phyloP scores from a whole-genome alignment of 1,140 invertebrate species.

The Lordiphosa collinella region DNA sequence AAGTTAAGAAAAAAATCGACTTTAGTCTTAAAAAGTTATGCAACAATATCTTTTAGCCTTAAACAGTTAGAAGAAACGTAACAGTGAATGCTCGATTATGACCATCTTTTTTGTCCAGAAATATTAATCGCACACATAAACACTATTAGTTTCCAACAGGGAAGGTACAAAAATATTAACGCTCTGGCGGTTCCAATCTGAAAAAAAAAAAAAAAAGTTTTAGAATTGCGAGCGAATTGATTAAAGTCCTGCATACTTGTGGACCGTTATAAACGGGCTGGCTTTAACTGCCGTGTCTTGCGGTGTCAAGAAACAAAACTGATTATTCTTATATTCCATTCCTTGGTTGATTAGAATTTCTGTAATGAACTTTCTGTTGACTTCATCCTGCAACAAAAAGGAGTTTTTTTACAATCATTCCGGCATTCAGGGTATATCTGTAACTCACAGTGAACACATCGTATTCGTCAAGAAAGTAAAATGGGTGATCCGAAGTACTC shows the following conservation, averaged over 20 bases:
- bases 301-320: conserved; percentile 89
- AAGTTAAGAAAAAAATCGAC: no score
- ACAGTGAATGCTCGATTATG: no score
- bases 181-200: conserved; percentile 51
- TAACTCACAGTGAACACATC: conserved; percentile 95
- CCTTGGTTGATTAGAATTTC: conserved; percentile 85
- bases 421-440: neutral
- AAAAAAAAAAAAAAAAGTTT: neutral
- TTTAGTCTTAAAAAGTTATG: no score
- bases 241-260: conserved; percentile 64
- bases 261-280: conserved; percentile 82
- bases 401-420: neutral
- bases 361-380: conserved; percentile 86
- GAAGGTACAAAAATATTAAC: conserved; percentile 9
- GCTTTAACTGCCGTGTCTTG: conserved; percentile 84
- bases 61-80: no score
- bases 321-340: conserved; percentile 81
- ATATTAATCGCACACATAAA: no score
- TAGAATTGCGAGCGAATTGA: neutral
- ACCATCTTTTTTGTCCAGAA: no score
- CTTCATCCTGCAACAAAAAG: conserved; percentile 83
- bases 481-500: conserved; percentile 94
- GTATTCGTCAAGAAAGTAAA: conserved; percentile 98
- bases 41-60: no score
- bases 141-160: no score